These are phyloP conservation scores for Bergia sp. DNA, from an alignment of 92 coral and sea anemone species.

Conservation along the genomic window DNA sequence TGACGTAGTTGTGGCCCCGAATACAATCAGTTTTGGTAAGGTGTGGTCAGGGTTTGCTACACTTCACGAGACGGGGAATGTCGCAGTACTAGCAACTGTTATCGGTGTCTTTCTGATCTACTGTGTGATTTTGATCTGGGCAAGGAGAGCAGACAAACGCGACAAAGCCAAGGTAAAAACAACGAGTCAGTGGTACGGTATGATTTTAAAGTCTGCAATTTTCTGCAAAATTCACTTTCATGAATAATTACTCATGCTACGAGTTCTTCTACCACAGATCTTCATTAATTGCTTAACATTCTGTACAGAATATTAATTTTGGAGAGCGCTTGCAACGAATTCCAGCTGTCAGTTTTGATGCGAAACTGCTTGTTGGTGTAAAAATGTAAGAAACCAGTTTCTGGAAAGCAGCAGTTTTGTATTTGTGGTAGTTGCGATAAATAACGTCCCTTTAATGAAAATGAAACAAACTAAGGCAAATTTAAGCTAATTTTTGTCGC, in stretches of 20 bases:
- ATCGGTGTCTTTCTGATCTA: constrained; percentile 35
- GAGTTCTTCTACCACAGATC: background rate
- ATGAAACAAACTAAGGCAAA: too few species aligned
- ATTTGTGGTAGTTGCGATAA: too few species aligned
- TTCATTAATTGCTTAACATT: background rate
- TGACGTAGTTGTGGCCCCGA: constrained; percentile 44
- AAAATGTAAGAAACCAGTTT: too few species aligned
- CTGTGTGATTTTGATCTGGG: constrained; percentile 41
- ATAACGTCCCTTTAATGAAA: too few species aligned
- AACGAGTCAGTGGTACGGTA: background rate
- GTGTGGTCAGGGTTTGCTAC: constrained; percentile 43
- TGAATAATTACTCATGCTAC: background rate
- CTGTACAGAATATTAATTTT: too few species aligned
- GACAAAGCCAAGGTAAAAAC: constrained; percentile 32
- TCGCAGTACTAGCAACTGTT: constrained; percentile 46
- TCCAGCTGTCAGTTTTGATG: too few species aligned
- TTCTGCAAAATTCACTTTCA: background rate
- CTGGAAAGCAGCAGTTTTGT: too few species aligned
- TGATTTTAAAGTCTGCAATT: background rate
- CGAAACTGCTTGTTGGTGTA: too few species aligned
- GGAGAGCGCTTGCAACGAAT: too few species aligned
- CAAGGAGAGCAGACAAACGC: constrained; percentile 48
- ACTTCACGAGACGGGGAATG: constrained; percentile 36
- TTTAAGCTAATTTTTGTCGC: too few species aligned
- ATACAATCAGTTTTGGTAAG: constrained; percentile 46